phyloP scores from a whole-genome alignment of 1,140 invertebrate genomes.

The Delia radicum region DNA sequence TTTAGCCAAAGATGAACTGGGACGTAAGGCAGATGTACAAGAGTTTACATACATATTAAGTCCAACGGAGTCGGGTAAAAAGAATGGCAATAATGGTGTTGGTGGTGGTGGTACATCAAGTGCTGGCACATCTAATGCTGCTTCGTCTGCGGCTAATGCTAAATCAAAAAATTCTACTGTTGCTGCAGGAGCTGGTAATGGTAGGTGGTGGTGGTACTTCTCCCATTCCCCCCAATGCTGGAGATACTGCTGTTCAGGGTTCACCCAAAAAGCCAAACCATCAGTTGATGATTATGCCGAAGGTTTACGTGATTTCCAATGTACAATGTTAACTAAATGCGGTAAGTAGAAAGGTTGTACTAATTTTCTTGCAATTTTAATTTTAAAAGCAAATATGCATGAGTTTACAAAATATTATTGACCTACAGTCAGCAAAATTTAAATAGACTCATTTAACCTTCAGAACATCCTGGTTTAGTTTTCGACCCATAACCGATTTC shows the following conservation, averaged over 20 bases:
- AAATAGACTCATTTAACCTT: too few relatives aligned
- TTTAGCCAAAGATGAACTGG: constrained; percentile 81
- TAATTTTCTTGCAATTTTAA: too few relatives aligned
- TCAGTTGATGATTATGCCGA: constrained; percentile 75
- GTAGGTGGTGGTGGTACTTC: background rate
- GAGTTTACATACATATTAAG: constrained; percentile 71
- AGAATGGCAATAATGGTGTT: constrained; percentile 42
- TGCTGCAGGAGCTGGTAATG: constrained; percentile 7
- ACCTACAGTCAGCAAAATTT: too few relatives aligned
- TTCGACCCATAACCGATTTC: too few relatives aligned
- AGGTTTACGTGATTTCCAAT: constrained; percentile 73
- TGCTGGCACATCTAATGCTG: constrained; percentile 29
- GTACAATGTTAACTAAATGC: constrained; percentile 74
- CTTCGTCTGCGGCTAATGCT: constrained; percentile 24
- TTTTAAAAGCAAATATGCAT: too few relatives aligned
- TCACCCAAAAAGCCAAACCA: constrained; percentile 58
- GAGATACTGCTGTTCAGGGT: constrained; percentile 14
- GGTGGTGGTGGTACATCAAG: background rate
- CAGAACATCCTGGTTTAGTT: too few relatives aligned
- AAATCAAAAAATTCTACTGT: background rate
- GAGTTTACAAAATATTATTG: too few relatives aligned
- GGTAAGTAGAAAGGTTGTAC: constrained; percentile 58
- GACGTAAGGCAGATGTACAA: constrained; percentile 74
- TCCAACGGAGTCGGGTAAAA: constrained; percentile 61
- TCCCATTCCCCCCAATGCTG: constrained; percentile 28